phyloP scores from a whole-genome alignment of 2,797 vertebrate species.

The Squalus acanthias region DNA sequence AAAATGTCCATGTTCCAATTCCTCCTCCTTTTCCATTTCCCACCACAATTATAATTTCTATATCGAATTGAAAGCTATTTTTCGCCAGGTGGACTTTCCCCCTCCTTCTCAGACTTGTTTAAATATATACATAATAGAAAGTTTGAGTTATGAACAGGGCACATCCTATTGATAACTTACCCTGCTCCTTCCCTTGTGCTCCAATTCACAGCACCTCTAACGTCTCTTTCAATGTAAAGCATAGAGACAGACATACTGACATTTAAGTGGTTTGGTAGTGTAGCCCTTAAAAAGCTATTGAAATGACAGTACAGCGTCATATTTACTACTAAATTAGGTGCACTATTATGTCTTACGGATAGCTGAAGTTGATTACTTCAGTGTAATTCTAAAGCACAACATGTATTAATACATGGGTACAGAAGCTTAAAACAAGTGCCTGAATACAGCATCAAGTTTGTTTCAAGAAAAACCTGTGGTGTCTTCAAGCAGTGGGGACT shows the following conservation, averaged over 20 bases:
- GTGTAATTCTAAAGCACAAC: not conserved
- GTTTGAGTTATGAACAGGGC: not conserved
- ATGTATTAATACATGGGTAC: no score
- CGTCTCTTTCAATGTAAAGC: conserved; percentile 46
- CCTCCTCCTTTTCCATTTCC: not conserved
- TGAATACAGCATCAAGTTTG: not conserved
- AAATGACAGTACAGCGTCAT: not conserved
- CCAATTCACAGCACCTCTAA: conserved; percentile 21
- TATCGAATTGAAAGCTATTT: not conserved
- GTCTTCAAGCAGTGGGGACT: conserved; percentile 54
- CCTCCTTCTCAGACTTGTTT: not conserved
- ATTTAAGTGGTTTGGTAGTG: not conserved
- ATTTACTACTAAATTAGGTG: conserved; percentile 10
- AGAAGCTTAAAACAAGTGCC: no score
- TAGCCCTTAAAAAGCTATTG: not conserved
- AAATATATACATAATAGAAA: not conserved
- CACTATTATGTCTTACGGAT: not conserved
- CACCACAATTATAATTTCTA: not conserved
- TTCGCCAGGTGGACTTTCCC: not conserved
- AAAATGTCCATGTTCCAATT: not conserved
- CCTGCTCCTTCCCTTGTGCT: not conserved
- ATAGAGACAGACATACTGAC: not conserved
- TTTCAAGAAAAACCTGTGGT: conserved; percentile 45
- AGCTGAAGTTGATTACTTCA: not conserved
- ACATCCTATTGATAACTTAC: not conserved